Base-by-base conservation (phyloP, 1,140 invertebrate genomes). In the Orussus abietinus region DNA sequence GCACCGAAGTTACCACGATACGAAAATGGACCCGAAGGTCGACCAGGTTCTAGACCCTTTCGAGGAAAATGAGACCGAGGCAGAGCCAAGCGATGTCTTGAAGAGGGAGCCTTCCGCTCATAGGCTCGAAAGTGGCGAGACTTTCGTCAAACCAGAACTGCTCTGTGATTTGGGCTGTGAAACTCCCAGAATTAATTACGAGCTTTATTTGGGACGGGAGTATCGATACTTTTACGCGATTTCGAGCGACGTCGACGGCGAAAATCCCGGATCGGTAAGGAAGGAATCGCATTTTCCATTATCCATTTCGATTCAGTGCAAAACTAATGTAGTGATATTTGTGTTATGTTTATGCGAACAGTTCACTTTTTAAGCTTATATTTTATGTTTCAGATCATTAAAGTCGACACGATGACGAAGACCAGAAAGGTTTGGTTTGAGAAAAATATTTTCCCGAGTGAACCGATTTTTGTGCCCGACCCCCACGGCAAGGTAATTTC, bases 201-300 rank as follows among this genome's bases (percentile, higher is more conserved):
- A 84, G 14, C 55, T 60, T 10, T 75, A 75, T 65, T 77, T 84
- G 38, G 87, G 87, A 53, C 79, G 74, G 47, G 71, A 77, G 5
- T 94, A 95, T 62, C 75, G 80, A 39, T 94, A 87, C 64, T 93
- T 92, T 62, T 95, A 94, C 58, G 90, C 88, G 0, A 91, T 92
- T 30, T 89, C 87, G 45, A 85, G 86, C 9, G 89, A 92, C 66
- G 86, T 92, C 2, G 88, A 92, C 62, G 69, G 80, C 3, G 77
- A 83, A 2, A 85, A 87, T 72, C 87, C 88, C 4, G 89, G 88
- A 57, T 81, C 81, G 29, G 86, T 90, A 73, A 77, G 72, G 47
- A n/a, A 40, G 21, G n/a, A n/a, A n/a, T n/a, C n/a, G 45, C 48
- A 26, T 20, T 33, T 37, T 41, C 38, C 11, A 29, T 32, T 22